Evolutionary conservation across 2,888 invertebrate species (phyloP).

Genomic region (Thymelicus lineola): DNA sequence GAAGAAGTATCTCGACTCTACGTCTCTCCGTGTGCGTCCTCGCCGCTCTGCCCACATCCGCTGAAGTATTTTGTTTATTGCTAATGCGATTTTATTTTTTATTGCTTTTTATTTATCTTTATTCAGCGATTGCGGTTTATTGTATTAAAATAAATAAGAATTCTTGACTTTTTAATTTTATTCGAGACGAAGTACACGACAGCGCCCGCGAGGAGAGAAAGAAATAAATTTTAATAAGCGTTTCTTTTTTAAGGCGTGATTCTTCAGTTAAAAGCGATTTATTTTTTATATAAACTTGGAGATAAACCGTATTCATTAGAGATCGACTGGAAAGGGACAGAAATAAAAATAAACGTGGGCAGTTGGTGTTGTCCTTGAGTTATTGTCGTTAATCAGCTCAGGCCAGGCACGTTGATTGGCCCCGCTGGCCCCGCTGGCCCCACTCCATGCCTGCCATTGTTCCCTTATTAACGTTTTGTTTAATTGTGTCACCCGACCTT

Average conservation of each 20-base stretch:
- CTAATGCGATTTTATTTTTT: constrained; percentile 86
- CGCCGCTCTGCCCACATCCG: constrained; percentile 82
- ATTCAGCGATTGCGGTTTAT: constrained; percentile 86
- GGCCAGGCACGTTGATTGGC: constrained; percentile 73
- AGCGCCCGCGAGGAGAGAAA: constrained; percentile 80
- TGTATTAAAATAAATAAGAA: constrained; percentile 86
- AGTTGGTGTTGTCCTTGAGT: constrained; percentile 79
- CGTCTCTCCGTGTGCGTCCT: constrained; percentile 62
- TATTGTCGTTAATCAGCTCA: constrained; percentile 81
- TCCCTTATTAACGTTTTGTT: constrained; percentile 68
- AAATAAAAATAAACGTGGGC: constrained; percentile 80
- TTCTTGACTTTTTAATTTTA: constrained; percentile 85
- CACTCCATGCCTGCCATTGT: constrained; percentile 62
- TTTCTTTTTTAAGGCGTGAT: constrained; percentile 85
- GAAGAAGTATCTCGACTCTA: constrained; percentile 55
- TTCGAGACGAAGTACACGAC: constrained; percentile 82
- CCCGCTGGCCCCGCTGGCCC: constrained; percentile 39
- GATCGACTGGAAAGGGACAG: constrained; percentile 82
- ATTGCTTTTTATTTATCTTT: constrained; percentile 85
- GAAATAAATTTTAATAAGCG: constrained; percentile 86
- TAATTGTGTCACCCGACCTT: constrained; percentile 60
- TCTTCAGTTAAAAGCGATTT: constrained; percentile 85
- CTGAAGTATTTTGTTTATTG: constrained; percentile 86
- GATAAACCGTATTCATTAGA: constrained; percentile 85
- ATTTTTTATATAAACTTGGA: constrained; percentile 84